Evolutionary conservation across 2,113 vertebrate species (phyloP).

Genomic region (Holacanthus passer): DNA sequence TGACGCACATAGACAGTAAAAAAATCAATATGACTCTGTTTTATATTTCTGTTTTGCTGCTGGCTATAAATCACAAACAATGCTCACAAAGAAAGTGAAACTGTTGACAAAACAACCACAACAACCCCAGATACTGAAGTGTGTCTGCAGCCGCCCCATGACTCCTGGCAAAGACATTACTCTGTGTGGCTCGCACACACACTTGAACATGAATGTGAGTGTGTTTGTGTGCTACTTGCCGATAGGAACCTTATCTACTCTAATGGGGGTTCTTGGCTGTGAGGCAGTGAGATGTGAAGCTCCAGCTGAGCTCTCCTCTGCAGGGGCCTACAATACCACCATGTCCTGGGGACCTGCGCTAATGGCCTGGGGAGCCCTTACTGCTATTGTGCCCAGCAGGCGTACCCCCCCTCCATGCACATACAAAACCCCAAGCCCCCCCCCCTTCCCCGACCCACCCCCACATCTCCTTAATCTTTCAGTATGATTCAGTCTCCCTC

Average conservation of each 20-base stretch:
- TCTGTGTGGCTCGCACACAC: slow-evolving; percentile 57
- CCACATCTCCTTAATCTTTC: slow-evolving; percentile 69
- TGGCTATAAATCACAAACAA: slow-evolving; percentile 68
- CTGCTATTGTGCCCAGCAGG: slow-evolving; percentile 75
- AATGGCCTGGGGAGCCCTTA: slow-evolving; percentile 83
- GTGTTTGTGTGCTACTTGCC: slow-evolving; percentile 72
- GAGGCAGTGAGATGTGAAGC: slow-evolving; percentile 71
- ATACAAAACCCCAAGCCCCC: slow-evolving; percentile 43
- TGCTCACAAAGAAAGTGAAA: slow-evolving; percentile 70
- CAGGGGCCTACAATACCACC: slow-evolving; percentile 85
- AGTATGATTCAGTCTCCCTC: slow-evolving; percentile 60
- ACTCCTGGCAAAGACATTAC: slow-evolving; percentile 87
- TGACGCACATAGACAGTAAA: slow-evolving; percentile 60
- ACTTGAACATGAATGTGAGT: slow-evolving; percentile 56
- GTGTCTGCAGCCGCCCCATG: slow-evolving; percentile 71
- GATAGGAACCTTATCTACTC: slow-evolving; percentile 89
- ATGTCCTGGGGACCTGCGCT: slow-evolving; percentile 85
- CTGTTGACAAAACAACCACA: slow-evolving; percentile 69
- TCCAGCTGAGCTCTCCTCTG: slow-evolving; percentile 90
- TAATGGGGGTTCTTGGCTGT: slow-evolving; percentile 88
- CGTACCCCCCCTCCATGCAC: slow-evolving; percentile 40
- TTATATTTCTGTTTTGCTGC: slow-evolving; percentile 70
- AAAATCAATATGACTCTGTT: slow-evolving; percentile 69
- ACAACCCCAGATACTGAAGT: slow-evolving; percentile 58
- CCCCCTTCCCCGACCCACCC: slow-evolving; percentile 13